Conservation (phyloP, 2,113 vertebrate species). For the Petrocephalus zakoni region DNA sequence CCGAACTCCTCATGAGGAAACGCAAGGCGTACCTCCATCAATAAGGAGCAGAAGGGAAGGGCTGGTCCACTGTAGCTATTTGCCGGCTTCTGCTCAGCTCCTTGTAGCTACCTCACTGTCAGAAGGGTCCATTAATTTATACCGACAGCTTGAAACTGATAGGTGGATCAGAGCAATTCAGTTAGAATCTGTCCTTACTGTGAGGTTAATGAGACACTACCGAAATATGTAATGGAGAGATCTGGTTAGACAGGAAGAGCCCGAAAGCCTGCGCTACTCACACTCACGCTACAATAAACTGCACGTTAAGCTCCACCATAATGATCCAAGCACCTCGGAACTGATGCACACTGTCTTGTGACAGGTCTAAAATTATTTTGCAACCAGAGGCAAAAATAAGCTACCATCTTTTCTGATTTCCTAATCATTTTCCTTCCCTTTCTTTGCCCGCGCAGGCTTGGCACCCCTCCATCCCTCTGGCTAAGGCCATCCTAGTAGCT, state of each 20-base stretch:
- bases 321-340: not conserved
- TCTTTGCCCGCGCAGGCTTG: not conserved
- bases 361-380: slow-evolving; percentile 10
- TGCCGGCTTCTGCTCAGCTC: not conserved
- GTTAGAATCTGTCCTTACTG: not conserved
- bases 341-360: not conserved
- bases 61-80: not conserved
- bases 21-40: not conserved
- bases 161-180: not conserved
- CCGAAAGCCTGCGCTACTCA: not conserved
- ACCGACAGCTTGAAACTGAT: not conserved
- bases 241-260: not conserved
- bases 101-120: not conserved
- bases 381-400: slow-evolving; percentile 2
- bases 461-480: too few species aligned
- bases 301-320: not conserved
- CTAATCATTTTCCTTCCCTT: not conserved
- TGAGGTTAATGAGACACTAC: not conserved
- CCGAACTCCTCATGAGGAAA: not conserved
- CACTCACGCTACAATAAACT: not conserved
- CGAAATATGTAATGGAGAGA: not conserved
- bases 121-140: not conserved
- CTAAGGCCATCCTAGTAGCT: not conserved
- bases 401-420: not conserved
- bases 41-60: not conserved